These are phyloP conservation scores for Acleris emargana DNA, from an alignment of 2,888 invertebrate genomes.

Conservation along the genomic window DNA sequence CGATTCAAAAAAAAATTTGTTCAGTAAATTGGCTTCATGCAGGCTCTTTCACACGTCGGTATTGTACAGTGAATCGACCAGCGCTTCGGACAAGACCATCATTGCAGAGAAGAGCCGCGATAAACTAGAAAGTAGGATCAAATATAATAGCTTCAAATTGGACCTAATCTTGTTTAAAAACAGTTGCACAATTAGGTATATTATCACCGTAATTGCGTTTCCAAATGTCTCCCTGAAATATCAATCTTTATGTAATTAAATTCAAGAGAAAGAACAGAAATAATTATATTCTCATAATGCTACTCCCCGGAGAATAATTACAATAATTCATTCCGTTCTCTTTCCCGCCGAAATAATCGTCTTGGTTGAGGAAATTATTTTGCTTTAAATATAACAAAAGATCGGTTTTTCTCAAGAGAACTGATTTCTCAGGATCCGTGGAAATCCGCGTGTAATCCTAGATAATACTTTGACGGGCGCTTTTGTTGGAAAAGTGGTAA, in stretches of 20 bases:
- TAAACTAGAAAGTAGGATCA: no score
- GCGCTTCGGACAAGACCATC: no score
- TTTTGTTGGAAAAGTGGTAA: not conserved
- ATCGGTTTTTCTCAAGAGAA: not conserved
- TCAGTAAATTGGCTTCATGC: no score
- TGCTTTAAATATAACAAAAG: not conserved
- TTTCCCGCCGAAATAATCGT: constrained; percentile 2
- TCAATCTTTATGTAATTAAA: not conserved
- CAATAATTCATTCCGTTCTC: constrained; percentile 16
- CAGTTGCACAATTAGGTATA: no score
- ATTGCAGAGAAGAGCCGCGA: no score
- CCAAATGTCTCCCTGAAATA: no score
- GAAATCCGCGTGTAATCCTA: constrained; percentile 2
- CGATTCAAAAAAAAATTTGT: no score
- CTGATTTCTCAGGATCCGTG: not conserved
- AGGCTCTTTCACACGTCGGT: no score
- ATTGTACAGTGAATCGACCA: no score
- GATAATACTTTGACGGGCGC: not conserved
- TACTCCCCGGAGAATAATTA: constrained; percentile 22
- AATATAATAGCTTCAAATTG: no score
- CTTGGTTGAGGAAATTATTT: constrained; percentile 22
- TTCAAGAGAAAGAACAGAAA: not conserved
- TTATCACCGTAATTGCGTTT: no score
- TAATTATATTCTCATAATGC: constrained; percentile 29
- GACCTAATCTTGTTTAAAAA: no score